phyloP scores from a whole-genome alignment of 2,888 invertebrate genomes.

The Pycnomerus fuliginosus region DNA sequence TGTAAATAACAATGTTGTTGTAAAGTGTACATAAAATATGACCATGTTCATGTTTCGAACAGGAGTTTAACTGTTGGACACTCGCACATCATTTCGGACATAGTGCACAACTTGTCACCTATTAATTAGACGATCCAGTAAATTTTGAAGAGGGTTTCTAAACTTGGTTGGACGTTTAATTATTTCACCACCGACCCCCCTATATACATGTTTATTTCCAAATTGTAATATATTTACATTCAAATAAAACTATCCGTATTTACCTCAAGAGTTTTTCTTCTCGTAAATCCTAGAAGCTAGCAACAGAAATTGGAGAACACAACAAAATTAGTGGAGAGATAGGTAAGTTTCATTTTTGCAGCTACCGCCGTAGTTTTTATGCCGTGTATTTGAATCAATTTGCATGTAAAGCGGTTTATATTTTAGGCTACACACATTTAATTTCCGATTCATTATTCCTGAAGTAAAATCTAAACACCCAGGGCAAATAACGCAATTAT shows the following conservation, averaged over 20 bases:
- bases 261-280: too few species aligned
- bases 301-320: too few species aligned
- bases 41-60: slow-evolving; percentile 2
- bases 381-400: too few species aligned
- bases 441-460: too few species aligned
- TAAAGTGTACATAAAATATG: slow-evolving; percentile 15
- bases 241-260: slow-evolving; percentile 23
- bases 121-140: slow-evolving; percentile 14
- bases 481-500: too few species aligned
- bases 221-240: slow-evolving; percentile 31
- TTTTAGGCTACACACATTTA: too few species aligned
- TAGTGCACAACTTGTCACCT: slow-evolving; percentile 12
- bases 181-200: slow-evolving; percentile 16
- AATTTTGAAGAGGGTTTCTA: slow-evolving; percentile 11
- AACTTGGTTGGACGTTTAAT: slow-evolving; percentile 20
- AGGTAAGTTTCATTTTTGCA: too few species aligned
- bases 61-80: slow-evolving; percentile 5
- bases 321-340: too few species aligned
- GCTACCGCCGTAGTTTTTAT: too few species aligned
- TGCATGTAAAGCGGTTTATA: too few species aligned
- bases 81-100: slow-evolving; percentile 11
- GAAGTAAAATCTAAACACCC: too few species aligned
- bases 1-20: slow-evolving; percentile 3
- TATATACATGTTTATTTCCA: slow-evolving; percentile 22
- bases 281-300: too few species aligned